Evolutionary conservation across 2,113 vertebrate species (phyloP).

Genomic region (Okapia johnstoni): DNA sequence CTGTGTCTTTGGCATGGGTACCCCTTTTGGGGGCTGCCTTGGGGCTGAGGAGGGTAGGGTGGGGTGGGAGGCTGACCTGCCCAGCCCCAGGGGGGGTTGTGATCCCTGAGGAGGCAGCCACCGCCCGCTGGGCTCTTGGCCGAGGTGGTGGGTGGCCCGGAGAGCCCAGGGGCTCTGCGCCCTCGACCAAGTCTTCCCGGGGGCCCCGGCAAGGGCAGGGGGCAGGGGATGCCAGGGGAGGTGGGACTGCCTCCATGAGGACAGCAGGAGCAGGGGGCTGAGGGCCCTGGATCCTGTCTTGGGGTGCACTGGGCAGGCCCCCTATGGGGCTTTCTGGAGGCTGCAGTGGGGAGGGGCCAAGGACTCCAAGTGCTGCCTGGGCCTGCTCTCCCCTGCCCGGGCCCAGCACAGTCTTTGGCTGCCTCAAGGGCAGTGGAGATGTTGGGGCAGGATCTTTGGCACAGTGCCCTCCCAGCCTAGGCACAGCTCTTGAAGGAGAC

Average conservation of each 20-base stretch:
- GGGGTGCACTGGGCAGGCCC: background rate
- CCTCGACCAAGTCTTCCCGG: background rate
- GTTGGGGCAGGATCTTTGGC: background rate
- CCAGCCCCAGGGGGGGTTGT: background rate
- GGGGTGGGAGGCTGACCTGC: background rate
- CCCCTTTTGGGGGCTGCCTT: conserved; percentile 35
- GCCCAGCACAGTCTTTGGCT: fast-evolving
- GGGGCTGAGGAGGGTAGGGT: background rate
- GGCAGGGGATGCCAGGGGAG: background rate
- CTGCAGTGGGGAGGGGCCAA: no score
- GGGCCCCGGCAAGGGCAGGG: background rate
- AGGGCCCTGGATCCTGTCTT: background rate
- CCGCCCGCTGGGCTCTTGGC: background rate
- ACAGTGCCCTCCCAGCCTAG: background rate
- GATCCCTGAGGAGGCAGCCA: conserved; percentile 52
- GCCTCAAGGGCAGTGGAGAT: background rate
- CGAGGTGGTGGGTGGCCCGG: fast-evolving
- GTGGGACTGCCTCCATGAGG: background rate
- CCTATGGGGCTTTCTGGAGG: background rate
- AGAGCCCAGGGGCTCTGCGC: background rate
- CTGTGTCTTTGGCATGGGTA: conserved; percentile 63
- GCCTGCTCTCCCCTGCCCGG: background rate
- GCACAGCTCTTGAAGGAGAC: background rate
- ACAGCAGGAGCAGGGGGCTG: background rate
- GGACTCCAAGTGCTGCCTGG: background rate